Evolutionary conservation across 2,113 vertebrate species (phyloP).

Genomic region (Neolamprologus sp.): DNA sequence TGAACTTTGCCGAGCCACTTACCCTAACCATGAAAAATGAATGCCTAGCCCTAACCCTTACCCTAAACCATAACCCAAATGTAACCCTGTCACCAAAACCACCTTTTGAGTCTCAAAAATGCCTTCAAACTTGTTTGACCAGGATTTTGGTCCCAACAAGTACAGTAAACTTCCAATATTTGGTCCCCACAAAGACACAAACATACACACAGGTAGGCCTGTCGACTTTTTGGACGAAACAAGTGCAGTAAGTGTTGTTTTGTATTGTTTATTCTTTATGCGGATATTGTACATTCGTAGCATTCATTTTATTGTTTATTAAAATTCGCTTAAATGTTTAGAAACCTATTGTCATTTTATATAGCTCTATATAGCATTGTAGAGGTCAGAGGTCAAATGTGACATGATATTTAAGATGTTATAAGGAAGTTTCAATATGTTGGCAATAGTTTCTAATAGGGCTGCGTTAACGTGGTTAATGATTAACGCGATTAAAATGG

Average conservation of each 20-base stretch:
- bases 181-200: not conserved
- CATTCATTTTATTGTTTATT: not conserved
- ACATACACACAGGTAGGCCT: not conserved
- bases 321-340: accelerated
- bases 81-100: not conserved
- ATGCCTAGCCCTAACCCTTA: not conserved
- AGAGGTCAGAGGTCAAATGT: not conserved
- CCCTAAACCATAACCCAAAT: not conserved
- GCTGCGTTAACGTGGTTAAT: not conserved
- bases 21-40: not conserved
- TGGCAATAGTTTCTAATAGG: not conserved
- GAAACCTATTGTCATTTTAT: not conserved
- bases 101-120: not conserved
- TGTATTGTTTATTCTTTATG: accelerated
- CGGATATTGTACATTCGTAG: accelerated
- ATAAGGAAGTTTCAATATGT: accelerated
- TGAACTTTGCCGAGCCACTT: not conserved
- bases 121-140: not conserved
- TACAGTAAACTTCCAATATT: not conserved
- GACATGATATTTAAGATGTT: not conserved
- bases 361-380: not conserved
- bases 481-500: not conserved
- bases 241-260: not conserved
- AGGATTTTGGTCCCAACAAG: not conserved
- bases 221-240: accelerated